These are phyloP conservation scores for Enteromius trimaculatus DNA, from an alignment of 2,797 vertebrate species.

Conservation along the genomic window DNA sequence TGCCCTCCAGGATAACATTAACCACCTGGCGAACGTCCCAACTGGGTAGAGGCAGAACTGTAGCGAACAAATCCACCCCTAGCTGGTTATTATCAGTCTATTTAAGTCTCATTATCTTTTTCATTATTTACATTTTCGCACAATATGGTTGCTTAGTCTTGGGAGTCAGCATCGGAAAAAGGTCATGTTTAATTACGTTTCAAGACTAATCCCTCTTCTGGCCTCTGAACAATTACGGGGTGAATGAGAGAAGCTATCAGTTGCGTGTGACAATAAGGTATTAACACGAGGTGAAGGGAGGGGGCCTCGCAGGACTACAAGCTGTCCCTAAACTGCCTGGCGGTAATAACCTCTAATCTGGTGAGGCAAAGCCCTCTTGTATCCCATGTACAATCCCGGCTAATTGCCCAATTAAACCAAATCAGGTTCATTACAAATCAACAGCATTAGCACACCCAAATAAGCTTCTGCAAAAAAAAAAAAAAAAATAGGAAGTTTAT, in stretches of 20 bases:
- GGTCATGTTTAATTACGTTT: conserved; percentile 74
- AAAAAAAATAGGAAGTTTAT: neutral
- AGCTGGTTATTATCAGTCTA: conserved; percentile 64
- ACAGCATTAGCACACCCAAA: conserved; percentile 34
- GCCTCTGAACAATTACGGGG: conserved; percentile 69
- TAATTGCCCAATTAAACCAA: conserved; percentile 51
- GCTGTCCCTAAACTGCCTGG: conserved; percentile 48
- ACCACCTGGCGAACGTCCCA: neutral
- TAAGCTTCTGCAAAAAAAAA: neutral
- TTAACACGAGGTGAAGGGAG: conserved; percentile 46
- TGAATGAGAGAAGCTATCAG: conserved; percentile 62
- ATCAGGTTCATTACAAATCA: conserved; percentile 43
- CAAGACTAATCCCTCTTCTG: conserved; percentile 58
- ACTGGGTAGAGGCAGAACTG: neutral
- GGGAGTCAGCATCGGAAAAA: conserved; percentile 66
- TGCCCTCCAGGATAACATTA: neutral
- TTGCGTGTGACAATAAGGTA: conserved; percentile 58
- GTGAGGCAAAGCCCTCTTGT: conserved; percentile 1
- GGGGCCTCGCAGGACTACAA: conserved; percentile 47
- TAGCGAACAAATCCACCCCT: conserved; percentile 12
- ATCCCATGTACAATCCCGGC: conserved; percentile 25
- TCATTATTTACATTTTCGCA: conserved; percentile 60
- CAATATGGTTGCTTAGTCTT: conserved; percentile 49
- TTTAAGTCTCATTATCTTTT: conserved; percentile 63
- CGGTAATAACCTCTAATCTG: conserved; percentile 44